These are phyloP conservation scores for Arion vulgaris DNA, from an alignment of 1,140 invertebrate species.

Conservation along the genomic window DNA sequence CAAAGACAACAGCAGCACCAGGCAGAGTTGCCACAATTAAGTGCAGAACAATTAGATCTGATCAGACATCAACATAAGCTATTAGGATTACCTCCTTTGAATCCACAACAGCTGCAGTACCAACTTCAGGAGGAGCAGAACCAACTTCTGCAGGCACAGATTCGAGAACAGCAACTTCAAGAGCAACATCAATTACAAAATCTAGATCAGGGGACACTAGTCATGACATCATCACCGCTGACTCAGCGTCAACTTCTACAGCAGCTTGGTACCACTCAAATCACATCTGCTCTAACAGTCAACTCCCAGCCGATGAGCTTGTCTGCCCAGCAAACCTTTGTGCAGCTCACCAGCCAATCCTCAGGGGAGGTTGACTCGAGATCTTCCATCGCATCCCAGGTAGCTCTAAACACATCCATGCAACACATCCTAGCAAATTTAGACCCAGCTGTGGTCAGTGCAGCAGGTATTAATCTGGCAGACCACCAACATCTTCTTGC, in stretches of 20 bases:
- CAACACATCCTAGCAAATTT: constrained; percentile 32
- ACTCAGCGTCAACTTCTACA: constrained; percentile 13
- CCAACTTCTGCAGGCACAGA: constrained; percentile 42
- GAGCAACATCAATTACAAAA: constrained; percentile 31
- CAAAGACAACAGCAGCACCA: constrained; percentile 54
- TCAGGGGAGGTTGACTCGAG: neutral
- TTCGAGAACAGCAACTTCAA: constrained; percentile 34
- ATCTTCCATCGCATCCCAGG: constrained; percentile 18
- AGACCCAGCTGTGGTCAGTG: constrained; percentile 27
- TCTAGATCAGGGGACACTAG: constrained; percentile 38
- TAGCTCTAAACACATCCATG: constrained; percentile 33
- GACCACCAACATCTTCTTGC: constrained; percentile 34
- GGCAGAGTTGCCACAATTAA: constrained; percentile 49
- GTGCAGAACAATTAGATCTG: constrained; percentile 55
- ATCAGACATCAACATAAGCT: constrained; percentile 45
- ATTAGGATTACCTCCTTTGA: constrained; percentile 44
- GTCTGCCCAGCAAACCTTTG: constrained; percentile 7
- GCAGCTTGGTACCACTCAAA: constrained; percentile 11
- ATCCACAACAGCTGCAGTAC: constrained; percentile 46
- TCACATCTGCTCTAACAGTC: constrained; percentile 18
- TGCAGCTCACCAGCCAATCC: constrained; percentile 19
- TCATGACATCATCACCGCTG: constrained; percentile 35
- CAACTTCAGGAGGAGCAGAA: constrained; percentile 48
- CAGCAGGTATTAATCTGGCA: constrained; percentile 12
- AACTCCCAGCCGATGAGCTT: constrained; percentile 16